Base-by-base conservation (phyloP, 2,888 invertebrate genomes). In the Electrophaes corylata region DNA sequence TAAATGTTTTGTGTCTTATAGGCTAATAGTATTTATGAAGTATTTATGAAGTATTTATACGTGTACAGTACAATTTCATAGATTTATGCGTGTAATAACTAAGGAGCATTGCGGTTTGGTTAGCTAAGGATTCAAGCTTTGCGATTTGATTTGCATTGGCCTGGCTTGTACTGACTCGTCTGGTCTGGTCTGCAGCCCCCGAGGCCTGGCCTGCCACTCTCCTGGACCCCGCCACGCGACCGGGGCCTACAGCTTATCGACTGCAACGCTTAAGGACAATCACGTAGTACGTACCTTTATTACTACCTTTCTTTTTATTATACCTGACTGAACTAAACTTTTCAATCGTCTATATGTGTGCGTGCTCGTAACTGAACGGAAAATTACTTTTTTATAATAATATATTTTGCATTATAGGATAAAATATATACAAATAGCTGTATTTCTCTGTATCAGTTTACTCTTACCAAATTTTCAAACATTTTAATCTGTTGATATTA, bases 161-260 rank as follows among this genome's bases (percentile, higher is more conserved):
- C 49, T 60, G 18, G 50, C 45, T 41, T 19, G n/a, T 43, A 55
- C 55, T 60, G 47, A 66, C 50, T 57, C 39, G 54, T 62, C 50
- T 61, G 52, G 41, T 46, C 45, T 46, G 49, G 55, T 57, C 45
- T 37, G 52, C 58, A 91, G 89, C 81, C 76, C 70, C 77, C 76
- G 83, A 81, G 84, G 82, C 72, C 85, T 84, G 88, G 89, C 84
- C 86, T 80, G 86, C 83, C 85, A 81, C 66, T 82, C 85, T 58
- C 83, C 84, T 67, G 83, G 83, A 75, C 81, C 81, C 83, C 81
- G 83, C 81, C 73, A 62, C 67, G 55, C 58, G 66, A 69, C 78
- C 64, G 86, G 83, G 85, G 81, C 71, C 43, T 66, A 14, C 47
- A 10, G 20, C 48, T 48, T 70, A 72, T 54, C 53, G 53, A 57